Evolutionary conservation across 2,888 invertebrate genomes (phyloP), one percentile per base, ranked within the genome.

Genomic region (Baccha elongata): DNA sequence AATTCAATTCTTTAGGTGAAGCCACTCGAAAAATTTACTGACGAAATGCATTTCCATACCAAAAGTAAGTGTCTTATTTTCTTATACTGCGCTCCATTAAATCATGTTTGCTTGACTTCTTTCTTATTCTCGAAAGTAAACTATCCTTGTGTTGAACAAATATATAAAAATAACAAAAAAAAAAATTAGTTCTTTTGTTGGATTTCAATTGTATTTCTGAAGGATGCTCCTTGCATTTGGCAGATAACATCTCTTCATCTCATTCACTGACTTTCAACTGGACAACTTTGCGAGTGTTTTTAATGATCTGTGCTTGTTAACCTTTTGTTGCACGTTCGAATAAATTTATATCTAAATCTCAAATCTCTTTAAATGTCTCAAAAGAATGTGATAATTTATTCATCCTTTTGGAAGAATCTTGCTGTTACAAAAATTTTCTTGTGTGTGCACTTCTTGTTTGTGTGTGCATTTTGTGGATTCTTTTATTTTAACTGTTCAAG

Each of bases 311-410:
- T 44, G 44, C 44, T 60, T 72, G 42, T 71, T 65, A 52, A 23
- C 55, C 60, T 79, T 60, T 73, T 67, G 73, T 72, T 79, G 58
- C 44, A 65, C 67, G 52, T 62, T 79, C 10, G 19, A 23, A 26
- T 46, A 17, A 46, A 42, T 58, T 15, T 29, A n/a, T 52, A 72
- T 72, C 65, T 26, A 73, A 79, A 72, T 55, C 58, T 67, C 78
- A 78, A n/a, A 73, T 67, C 73, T 52, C 35, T 73, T 73, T 62
- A 67, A 79, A 73, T 73, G 52, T n/a, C 40, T 73, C 35, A 60
- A 67, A 73, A 67, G 46, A 32, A 73, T 67, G 65, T 37, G 37
- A 79, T 79, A 73, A 79, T 60, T 73, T 79, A 79, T 79, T 79
- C 78, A 62, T 79, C 52, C 72, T 32, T 52, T 58, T 35, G 42